phyloP scores from a whole-genome alignment of 1,140 invertebrate species.

The Nasonia vitripennis region DNA sequence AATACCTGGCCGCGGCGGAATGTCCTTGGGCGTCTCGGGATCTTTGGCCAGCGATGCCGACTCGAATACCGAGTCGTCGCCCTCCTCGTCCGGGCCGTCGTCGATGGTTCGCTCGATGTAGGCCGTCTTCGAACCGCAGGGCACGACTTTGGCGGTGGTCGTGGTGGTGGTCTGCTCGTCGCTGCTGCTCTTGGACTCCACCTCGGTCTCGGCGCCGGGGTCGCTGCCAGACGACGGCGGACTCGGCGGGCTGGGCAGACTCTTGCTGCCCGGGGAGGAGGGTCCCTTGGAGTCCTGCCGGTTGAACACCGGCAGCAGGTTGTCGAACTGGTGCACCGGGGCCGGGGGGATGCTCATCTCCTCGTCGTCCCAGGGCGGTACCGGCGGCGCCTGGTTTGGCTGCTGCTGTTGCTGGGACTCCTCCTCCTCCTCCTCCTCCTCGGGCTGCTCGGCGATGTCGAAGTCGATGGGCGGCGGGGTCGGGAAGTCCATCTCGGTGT shows the following conservation, averaged over 20 bases:
- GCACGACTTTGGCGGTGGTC: background rate
- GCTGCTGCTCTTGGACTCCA: conserved; percentile 40
- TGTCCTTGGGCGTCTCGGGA: conserved; percentile 46
- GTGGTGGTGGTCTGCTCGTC: conserved; percentile 33
- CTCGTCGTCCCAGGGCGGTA: conserved; percentile 36
- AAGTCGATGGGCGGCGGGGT: conserved; percentile 50
- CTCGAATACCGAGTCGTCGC: conserved; percentile 72
- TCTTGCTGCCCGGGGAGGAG: conserved; percentile 44
- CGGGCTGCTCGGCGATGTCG: conserved; percentile 23
- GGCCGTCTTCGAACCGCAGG: conserved; percentile 44
- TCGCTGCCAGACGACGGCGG: conserved; percentile 21
- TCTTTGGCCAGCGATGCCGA: conserved; percentile 55
- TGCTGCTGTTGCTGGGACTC: background rate
- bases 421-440: background rate
- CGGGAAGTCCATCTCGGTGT: conserved; percentile 25
- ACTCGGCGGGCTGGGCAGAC: conserved; percentile 44
- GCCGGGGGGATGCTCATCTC: background rate
- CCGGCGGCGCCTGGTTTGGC: background rate
- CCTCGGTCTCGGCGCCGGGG: conserved; percentile 36
- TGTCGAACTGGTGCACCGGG: background rate
- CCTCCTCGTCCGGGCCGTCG: conserved; percentile 69
- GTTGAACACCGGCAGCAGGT: background rate
- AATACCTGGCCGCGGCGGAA: conserved; percentile 57
- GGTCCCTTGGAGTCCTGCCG: background rate
- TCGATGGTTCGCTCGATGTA: conserved; percentile 68